Evolutionary conservation across 2,888 invertebrate species (phyloP).

Genomic region (Galerucella pusilla): DNA sequence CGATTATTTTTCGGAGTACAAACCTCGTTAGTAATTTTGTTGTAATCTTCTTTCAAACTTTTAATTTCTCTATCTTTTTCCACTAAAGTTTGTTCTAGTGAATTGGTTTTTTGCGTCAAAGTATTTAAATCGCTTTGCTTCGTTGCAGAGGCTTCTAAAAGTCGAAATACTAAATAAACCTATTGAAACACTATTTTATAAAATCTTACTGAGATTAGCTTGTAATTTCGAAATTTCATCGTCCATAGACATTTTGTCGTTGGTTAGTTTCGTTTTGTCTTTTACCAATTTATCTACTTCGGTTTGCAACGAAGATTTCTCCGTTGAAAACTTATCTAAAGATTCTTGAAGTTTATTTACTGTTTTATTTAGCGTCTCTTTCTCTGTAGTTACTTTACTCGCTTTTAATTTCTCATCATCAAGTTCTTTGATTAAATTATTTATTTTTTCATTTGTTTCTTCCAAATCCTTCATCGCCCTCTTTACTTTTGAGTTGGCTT

Average conservation of each 20-base stretch:
- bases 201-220: slow-evolving; percentile 54
- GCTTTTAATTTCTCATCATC: slow-evolving; percentile 68
- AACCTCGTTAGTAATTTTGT: slow-evolving; percentile 72
- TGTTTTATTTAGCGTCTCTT: slow-evolving; percentile 67
- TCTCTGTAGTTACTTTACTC: slow-evolving; percentile 67
- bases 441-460: slow-evolving; percentile 68
- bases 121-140: slow-evolving; percentile 69
- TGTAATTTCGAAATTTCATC: slow-evolving; percentile 59
- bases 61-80: slow-evolving; percentile 73
- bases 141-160: slow-evolving; percentile 68
- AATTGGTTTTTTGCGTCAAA: slow-evolving; percentile 73
- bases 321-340: slow-evolving; percentile 71
- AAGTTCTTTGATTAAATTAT: slow-evolving; percentile 67
- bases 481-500: slow-evolving; percentile 60
- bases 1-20: slow-evolving; percentile 33
- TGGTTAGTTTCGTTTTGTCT: slow-evolving; percentile 64
- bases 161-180: slow-evolving; percentile 28
- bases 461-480: slow-evolving; percentile 63
- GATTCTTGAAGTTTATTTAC: slow-evolving; percentile 65
- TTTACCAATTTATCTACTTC: slow-evolving; percentile 67
- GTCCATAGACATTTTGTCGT: slow-evolving; percentile 70
- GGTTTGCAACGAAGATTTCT: slow-evolving; percentile 68
- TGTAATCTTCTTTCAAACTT: slow-evolving; percentile 71
- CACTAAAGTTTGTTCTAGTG: slow-evolving; percentile 73
- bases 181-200: slow-evolving; percentile 9